Base-by-base conservation (phyloP, 2,888 invertebrate genomes). In the Ochropleura leucogaster region DNA sequence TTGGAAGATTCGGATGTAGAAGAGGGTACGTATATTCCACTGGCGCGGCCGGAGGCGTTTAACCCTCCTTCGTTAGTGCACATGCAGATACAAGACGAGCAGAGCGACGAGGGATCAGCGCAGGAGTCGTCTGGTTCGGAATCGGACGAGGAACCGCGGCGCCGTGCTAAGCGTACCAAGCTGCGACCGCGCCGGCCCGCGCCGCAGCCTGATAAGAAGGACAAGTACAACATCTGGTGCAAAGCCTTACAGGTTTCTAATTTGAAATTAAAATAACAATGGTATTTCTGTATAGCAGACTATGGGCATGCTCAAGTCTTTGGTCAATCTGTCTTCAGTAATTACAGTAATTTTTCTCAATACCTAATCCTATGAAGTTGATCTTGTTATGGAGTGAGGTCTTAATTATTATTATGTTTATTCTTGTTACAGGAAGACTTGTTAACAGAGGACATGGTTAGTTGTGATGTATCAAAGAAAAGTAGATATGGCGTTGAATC, bases 151-250 rank as follows among this genome's bases (percentile, higher is more conserved):
- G 97, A 97, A 79, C 95, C 93, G 4, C 93, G 93, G 20, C 91
- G 93, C 30, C 94, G 93, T 30, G 92, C 94, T 0, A 98, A 98
- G 87, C 97, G 97, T 75, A 97, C 97, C 12, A 95, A 97, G 70
- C 86, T 96, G 74, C 92, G 94, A 7, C 96, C 93, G 59, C 89
- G 91, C 67, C 89, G 93, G 73, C 92, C 93, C 64, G 89, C 90
- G 70, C 89, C 90, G 68, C 92, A 87, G 20, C 86, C 95, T 0
- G 96, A 94, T 40, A 97, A 97, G 85, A 97, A 97, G 80, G 97
- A 97, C 74, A 98, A 98, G 92, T 98, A 98, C 89, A 98, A 98
- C 92, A 97, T 98, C 83, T 99, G 98, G 98, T 97, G 97, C 83
- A 97, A 97, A 79, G 95, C 97, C 44, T 91, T 97, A 82, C 94